Percentiles rank a stretch among this genome's conserved stretches.
phyloP scores from a whole-genome alignment of 2,888 invertebrate genomes.

The Barypeithes pellucidus region DNA sequence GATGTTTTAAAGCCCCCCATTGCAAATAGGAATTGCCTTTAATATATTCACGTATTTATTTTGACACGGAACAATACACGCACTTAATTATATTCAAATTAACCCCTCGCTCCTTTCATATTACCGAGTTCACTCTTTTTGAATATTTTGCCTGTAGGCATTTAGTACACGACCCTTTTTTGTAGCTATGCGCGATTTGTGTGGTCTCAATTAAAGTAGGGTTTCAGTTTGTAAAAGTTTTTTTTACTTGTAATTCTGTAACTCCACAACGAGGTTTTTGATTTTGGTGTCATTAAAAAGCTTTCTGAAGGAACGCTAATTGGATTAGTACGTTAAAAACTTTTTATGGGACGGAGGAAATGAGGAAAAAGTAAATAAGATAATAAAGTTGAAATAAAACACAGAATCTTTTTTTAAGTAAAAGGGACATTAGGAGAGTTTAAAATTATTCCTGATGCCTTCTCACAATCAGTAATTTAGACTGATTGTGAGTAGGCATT shows the following conservation, averaged over 20 bases:
- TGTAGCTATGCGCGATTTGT: constrained; percentile 1
- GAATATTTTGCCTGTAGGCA: neutral
- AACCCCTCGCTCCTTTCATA: constrained; percentile 7
- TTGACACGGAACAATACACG: neutral
- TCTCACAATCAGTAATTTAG: too few species aligned
- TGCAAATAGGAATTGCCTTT: neutral
- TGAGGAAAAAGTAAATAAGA: neutral
- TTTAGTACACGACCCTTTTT: constrained; percentile 6
- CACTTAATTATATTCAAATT: constrained; percentile 15
- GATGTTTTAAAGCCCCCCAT: neutral
- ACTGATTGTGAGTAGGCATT: too few species aligned
- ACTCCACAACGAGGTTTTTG: constrained; percentile 5
- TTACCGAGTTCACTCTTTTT: constrained; percentile 10
- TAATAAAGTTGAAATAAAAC: neutral
- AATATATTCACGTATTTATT: neutral
- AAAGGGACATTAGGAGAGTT: too few species aligned
- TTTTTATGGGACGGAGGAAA: constrained; percentile 1
- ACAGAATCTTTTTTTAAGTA: too few species aligned
- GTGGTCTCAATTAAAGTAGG: constrained; percentile 9
- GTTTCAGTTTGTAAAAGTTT: constrained; percentile 17
- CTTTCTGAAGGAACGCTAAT: neutral
- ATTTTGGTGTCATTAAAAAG: constrained; percentile 10
- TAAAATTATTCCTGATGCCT: too few species aligned
- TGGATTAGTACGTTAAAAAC: constrained; percentile 4
- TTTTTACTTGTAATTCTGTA: constrained; percentile 10